Evolutionary conservation across 2,888 invertebrate species (phyloP).

Genomic region (Rutpela maculata): DNA sequence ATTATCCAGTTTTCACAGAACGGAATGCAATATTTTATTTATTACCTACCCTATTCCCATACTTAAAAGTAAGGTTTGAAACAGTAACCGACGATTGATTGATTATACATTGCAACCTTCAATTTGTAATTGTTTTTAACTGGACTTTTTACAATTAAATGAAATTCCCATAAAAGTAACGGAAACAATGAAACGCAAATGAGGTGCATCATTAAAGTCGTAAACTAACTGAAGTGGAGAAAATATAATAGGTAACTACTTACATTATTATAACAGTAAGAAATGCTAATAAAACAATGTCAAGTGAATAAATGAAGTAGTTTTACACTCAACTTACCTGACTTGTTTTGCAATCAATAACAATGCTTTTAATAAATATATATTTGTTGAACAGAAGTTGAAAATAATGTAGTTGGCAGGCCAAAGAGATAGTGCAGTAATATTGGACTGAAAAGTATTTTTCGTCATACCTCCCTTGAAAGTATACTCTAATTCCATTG

Average conservation of each 20-base stretch:
- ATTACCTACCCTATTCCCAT: no score
- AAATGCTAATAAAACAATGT: conserved; percentile 24
- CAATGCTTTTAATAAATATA: conserved; percentile 24
- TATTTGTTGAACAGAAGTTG: neutral
- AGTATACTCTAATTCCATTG: no score
- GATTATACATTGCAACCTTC: conserved; percentile 2
- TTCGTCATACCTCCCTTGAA: no score
- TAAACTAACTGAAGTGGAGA: conserved; percentile 30
- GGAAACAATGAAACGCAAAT: conserved; percentile 34
- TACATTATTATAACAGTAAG: conserved; percentile 36
- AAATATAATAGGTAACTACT: conserved; percentile 24
- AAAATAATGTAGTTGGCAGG: no score
- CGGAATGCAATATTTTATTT: no score
- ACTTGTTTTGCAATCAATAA: conserved; percentile 24
- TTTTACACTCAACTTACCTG: conserved; percentile 20
- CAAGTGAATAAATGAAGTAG: conserved; percentile 16
- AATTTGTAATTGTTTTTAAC: conserved; percentile 25
- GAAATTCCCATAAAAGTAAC: conserved; percentile 19
- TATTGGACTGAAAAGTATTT: no score
- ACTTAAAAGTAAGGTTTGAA: neutral
- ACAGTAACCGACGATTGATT: conserved; percentile 11
- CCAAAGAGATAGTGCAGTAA: no score
- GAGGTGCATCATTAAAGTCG: conserved; percentile 37
- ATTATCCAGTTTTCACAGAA: no score
- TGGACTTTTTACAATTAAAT: conserved; percentile 1